Percentiles rank a stretch among this genome's conserved stretches.
Conservation (phyloP, 37 sponge, comb jelly and placozoan genomes). For the Ephydatia muelleri region DNA sequence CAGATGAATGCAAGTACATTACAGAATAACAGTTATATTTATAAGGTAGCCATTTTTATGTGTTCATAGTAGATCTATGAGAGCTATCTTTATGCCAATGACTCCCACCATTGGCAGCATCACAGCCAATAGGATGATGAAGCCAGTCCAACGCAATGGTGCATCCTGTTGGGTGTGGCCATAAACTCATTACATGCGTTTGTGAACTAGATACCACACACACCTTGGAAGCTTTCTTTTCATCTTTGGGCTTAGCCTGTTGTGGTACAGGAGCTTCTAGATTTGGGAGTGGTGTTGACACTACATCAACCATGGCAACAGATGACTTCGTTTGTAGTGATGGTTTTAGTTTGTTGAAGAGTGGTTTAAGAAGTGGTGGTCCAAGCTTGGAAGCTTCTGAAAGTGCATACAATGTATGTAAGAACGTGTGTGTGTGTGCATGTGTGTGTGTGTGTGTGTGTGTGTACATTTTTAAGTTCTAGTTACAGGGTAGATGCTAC, state of each 20-base stretch:
- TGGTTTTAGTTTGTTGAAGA: neutral
- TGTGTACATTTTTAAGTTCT: neutral
- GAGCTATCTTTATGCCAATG: conserved; percentile 17
- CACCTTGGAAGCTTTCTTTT: neutral
- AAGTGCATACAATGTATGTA: neutral
- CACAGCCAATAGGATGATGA: conserved; percentile 5
- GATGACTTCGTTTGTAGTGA: neutral
- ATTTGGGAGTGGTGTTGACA: neutral
- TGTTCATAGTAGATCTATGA: too few relatives aligned
- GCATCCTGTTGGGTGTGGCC: conserved; percentile 13
- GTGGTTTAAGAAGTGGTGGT: neutral
- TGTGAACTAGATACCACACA: neutral
- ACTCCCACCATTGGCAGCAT: neutral
- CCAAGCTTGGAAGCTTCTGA: neutral
- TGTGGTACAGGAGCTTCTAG: neutral
- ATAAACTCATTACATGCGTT: neutral
- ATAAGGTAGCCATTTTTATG: neutral
- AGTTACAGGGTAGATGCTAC: neutral
- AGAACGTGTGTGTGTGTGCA: neutral
- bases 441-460: conserved; percentile 1
- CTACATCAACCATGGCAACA: neutral
- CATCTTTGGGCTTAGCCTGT: neutral
- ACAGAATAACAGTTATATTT: too few relatives aligned
- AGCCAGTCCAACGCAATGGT: conserved; percentile 36
- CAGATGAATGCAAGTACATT: neutral